phyloP scores from a whole-genome alignment of 2,888 invertebrate species.

The Ormyrus labotus region DNA sequence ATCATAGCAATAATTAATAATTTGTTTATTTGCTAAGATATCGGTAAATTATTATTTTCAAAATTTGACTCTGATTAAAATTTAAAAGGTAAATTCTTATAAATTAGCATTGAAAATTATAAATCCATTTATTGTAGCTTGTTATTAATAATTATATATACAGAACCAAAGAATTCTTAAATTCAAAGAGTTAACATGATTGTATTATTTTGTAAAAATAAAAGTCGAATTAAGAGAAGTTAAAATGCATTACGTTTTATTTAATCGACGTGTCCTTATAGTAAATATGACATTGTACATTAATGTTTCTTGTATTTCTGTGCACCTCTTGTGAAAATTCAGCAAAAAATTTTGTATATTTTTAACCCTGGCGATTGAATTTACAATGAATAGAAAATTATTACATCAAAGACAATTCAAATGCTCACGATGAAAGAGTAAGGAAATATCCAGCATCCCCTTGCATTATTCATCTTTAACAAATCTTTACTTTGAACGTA shows the following conservation, averaged over 20 bases:
- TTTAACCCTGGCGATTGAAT: not conserved
- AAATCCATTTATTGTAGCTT: conserved; percentile 22
- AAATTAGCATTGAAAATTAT: conserved; percentile 4
- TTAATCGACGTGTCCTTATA: conserved; percentile 42
- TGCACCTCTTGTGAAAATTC: conserved; percentile 43
- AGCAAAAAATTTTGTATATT: conserved; percentile 19
- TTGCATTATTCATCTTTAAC: not conserved
- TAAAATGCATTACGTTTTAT: conserved; percentile 49
- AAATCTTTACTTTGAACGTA: conserved; percentile 2
- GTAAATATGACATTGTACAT: conserved; percentile 46
- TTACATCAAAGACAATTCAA: conserved; percentile 22
- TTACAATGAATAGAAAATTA: conserved; percentile 36
- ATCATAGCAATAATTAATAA: not conserved
- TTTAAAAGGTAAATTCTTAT: not conserved
- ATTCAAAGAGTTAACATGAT: conserved; percentile 42
- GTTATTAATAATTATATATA: conserved; percentile 21
- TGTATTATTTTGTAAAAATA: conserved; percentile 48
- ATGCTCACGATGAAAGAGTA: not conserved
- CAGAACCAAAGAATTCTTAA: conserved; percentile 46
- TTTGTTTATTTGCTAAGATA: no score
- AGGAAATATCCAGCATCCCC: conserved; percentile 36
- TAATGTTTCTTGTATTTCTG: conserved; percentile 28
- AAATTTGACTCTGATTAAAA: not conserved
- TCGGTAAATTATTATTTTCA: not conserved
- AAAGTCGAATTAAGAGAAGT: conserved; percentile 45